Evolutionary conservation across 1,140 invertebrate genomes (phyloP).

Genomic region (Tribolium madens): DNA sequence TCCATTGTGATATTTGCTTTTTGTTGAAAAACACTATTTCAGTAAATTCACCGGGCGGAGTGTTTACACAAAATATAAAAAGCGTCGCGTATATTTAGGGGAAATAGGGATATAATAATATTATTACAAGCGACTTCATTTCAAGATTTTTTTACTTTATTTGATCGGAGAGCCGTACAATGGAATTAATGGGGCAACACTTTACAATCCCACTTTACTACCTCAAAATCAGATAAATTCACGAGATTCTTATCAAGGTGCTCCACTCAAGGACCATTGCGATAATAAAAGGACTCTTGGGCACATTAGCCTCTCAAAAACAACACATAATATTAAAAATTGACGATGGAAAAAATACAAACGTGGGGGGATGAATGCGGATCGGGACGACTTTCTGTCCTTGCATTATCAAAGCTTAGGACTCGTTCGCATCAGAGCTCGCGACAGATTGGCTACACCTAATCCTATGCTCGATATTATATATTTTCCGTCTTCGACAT

Average conservation of each 20-base stretch:
- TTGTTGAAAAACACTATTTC: constrained; percentile 58
- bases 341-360: constrained; percentile 5
- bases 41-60: constrained; percentile 59
- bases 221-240: constrained; percentile 14
- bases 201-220: constrained; percentile 4
- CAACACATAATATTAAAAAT: constrained; percentile 41
- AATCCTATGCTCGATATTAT: constrained; percentile 59
- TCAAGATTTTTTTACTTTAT: constrained; percentile 52
- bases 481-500: constrained; percentile 52
- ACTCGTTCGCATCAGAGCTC: constrained; percentile 58
- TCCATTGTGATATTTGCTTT: constrained; percentile 47
- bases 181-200: constrained; percentile 35
- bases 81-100: constrained; percentile 40
- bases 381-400: constrained; percentile 49
- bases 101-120: constrained; percentile 47
- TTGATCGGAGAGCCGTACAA: constrained; percentile 42
- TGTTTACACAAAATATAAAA: constrained; percentile 61
- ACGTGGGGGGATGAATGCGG: not conserved
- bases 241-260: constrained; percentile 31
- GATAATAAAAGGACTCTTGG: constrained; percentile 4
- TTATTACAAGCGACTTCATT: constrained; percentile 54
- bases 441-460: constrained; percentile 61
- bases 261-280: constrained; percentile 12
- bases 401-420: constrained; percentile 55
- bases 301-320: not conserved